Evolutionary conservation across 2,113 vertebrate species (phyloP), one percentile per base, ranked within the genome.

Genomic region (Notarius quadriscutis): DNA sequence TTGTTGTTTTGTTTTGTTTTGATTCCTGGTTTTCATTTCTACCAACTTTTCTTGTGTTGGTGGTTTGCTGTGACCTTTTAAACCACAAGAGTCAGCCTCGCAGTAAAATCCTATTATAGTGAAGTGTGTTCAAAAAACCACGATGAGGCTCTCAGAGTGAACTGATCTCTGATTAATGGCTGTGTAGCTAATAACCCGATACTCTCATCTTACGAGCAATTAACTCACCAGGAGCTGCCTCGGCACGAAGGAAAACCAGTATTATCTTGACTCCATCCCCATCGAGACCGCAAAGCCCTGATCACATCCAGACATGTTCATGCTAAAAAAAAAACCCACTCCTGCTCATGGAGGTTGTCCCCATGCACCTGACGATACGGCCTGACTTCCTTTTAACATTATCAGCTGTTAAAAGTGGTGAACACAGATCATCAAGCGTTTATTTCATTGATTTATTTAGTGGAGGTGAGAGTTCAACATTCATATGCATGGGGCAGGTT

Each of bases 361-460:
- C 62, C 27, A 62, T 1, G 60, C 25, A 5, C 34, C 55, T 69
- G 22, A 80, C 65, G 65, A 88, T 65, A 87, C 88, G 90, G 90
- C 81, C 67, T 87, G 89, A 91, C 81, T 91, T 82, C 48, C 62
- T 75, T 87, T 87, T 86, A 84, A 77, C 86, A 89, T 88, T 90
- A 88, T 92, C 91, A 92, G 93, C 92, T 79, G 92, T 90, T 89
- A 91, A 86, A 91, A 91, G 91, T 89, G 87, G 89, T 53, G 86
- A 90, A 91, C 72, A 86, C 20, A 2, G 88, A 92, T 93, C 92
- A 87, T 94, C 89, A 92, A 91, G 60, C 20, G 11, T 27, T 14
- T 67, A 41, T 18, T 82, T 60, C 25, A n/a, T 51, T 83, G 0
- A 63, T 93, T 92, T 94, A 89, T 93, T 92, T 92, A 90, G 87